Base-by-base conservation (phyloP, 2,888 invertebrate genomes). In the Eilema griseolum region DNA sequence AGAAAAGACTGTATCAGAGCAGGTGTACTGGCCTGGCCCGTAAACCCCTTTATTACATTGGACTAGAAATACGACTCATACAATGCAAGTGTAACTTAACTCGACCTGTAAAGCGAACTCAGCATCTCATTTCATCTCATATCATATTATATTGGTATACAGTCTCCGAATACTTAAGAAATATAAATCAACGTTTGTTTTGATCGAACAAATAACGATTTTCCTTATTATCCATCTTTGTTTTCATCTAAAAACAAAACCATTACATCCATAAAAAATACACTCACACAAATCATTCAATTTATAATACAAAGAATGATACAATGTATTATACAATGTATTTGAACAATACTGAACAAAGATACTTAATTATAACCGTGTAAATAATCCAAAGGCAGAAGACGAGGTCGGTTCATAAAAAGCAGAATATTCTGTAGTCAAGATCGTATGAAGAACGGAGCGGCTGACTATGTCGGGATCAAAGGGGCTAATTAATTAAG, bases 401-500 rank as follows among this genome's bases (percentile, higher is more conserved):
- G 85, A 84, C 77, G 78, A 75, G 77, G 78, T 81, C 80, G 68
- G 66, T 77, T 72, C 70, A 78, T 81, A 86, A 87, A 86, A 87
- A 83, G 37, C 70, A 65, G 64, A 79, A 80, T 83, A 83, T 87
- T 89, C 86, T 88, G 83, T 79, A 69, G 78, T 71, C 70, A 74
- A 81, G 81, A 82, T 82, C 80, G 78, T 79, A 78, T 73, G 79
- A 79, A 74, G 67, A 76, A 67, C 61, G 56, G 37, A 74, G 63
- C 62, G 67, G 76, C 76, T 72, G 77, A 75, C 77, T 82, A 75
- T 81, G 85, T 83, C 80, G 82, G 84, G 83, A 85, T 85, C 88
- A 89, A 89, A 89, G 85, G 83, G 80, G 83, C 86, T 90, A 91
- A 93, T 93, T 93, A 93, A 93, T 92, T 92, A 92, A 87, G 85